phyloP scores from a whole-genome alignment of 2,113 vertebrate genomes.

The Coturnix japonica region DNA sequence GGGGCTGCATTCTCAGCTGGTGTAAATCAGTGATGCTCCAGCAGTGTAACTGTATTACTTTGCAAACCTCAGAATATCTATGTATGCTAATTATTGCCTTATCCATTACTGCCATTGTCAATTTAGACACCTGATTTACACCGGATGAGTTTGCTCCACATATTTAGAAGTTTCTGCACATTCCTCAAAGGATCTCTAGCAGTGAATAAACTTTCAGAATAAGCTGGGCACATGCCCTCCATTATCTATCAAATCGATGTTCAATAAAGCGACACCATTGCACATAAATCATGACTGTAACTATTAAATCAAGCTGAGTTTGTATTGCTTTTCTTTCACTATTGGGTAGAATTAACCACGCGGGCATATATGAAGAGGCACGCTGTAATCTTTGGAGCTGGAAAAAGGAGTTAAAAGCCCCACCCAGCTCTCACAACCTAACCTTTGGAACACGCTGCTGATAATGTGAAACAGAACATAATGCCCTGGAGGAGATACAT shows the following conservation, averaged over 20 bases:
- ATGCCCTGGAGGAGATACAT: conserved; percentile 63
- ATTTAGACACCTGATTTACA: conserved; percentile 49
- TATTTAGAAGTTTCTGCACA: conserved; percentile 35
- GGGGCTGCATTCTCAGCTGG: conserved; percentile 10
- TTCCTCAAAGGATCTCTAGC: conserved; percentile 3
- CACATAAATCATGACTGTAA: conserved; percentile 27
- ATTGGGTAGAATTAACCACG: not conserved
- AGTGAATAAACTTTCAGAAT: conserved; percentile 37
- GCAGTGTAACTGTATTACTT: not conserved
- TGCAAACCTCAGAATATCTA: conserved; percentile 39
- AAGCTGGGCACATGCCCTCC: not conserved
- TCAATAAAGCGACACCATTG: conserved; percentile 34
- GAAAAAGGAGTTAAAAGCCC: conserved; percentile 68
- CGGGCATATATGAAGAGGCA: not conserved
- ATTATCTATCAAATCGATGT: conserved; percentile 53
- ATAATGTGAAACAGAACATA: conserved; percentile 70
- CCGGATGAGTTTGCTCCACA: not conserved
- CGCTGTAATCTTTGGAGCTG: not conserved
- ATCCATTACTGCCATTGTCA: conserved; percentile 20
- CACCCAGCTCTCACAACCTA: conserved; percentile 54
- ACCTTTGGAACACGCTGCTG: conserved; percentile 62
- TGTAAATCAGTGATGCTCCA: not conserved
- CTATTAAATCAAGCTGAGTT: conserved; percentile 50
- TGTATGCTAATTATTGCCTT: conserved; percentile 48
- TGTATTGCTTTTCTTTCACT: conserved; percentile 4